Base-by-base conservation (phyloP, 2,888 invertebrate species). In the Drosophila colorata region DNA sequence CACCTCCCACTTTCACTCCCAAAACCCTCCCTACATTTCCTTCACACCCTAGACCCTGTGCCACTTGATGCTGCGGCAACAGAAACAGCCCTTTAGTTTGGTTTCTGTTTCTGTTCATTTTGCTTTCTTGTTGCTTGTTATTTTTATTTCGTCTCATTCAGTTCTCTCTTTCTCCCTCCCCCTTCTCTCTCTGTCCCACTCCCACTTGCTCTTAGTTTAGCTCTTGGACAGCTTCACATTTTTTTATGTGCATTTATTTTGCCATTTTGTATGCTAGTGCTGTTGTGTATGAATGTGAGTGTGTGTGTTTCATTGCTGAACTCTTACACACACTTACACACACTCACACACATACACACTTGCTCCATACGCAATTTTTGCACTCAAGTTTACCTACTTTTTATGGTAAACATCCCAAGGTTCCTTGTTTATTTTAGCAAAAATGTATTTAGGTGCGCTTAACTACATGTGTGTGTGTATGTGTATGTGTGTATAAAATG, bases 371-470 rank as follows among this genome's bases (percentile, higher is more conserved):
- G 83, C 83, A 87, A 82, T 86, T 89, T 89, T 82, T 86, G 88
- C 86, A 88, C 89, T 86, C 88, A 87, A 86, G 86, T 86, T 86
- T 86, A 89, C 86, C 86, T 86, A 89, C 89, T 89, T 86, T 83
- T 86, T 86, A 88, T 87, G 80, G 89, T 89, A 88, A 87, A 89
- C 89, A 88, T 63, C 25, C 88, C 89, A 86, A 86, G 86, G 86
- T 89, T 86, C 83, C 80, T 89, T 86, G 88, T 86, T 86, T 89
- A 89, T 89, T 87, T 88, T 87, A 89, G 89, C 73, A 89, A 89
- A 86, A 85, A 88, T 86, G 88, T 89, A 88, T 86, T 89, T 89
- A 85, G 85, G 86, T 88, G 78, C 60, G 83, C 86, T 85, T 84
- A 88, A 82, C 88, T 85, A 87, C 74, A 71, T 68, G 64, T 70